phyloP scores from a whole-genome alignment of 2,113 vertebrate genomes.

The Podarcis muralis region DNA sequence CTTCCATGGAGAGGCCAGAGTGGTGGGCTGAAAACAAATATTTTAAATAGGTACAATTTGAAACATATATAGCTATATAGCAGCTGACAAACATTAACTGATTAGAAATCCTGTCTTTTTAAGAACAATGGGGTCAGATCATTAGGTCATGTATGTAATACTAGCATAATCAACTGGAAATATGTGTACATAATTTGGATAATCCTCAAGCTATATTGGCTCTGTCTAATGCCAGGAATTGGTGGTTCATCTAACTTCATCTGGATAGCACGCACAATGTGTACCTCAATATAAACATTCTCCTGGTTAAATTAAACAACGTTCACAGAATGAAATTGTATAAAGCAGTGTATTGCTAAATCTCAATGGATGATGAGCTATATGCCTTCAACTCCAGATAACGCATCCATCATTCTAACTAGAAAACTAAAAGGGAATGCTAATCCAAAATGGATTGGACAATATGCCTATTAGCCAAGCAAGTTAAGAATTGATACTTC shows the following conservation, averaged over 20 bases:
- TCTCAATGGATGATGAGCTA: neutral
- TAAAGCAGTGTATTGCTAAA: neutral
- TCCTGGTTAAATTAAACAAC: neutral
- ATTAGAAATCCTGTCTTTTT: conserved; percentile 10
- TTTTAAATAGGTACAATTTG: conserved; percentile 62
- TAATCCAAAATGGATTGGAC: neutral
- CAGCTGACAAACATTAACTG: neutral
- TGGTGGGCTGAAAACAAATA: conserved; percentile 74
- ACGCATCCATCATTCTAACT: neutral
- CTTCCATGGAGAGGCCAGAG: conserved; percentile 79
- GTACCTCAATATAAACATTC: neutral
- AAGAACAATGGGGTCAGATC: conserved; percentile 13
- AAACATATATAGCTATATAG: conserved; percentile 19
- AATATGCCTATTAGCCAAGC: neutral
- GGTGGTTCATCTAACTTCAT: conserved; percentile 1
- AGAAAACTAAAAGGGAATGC: conserved; percentile 19
- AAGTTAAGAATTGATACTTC: neutral
- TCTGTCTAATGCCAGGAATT: neutral
- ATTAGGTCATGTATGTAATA: conserved; percentile 1
- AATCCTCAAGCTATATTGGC: neutral
- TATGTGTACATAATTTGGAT: neutral
- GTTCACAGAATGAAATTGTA: neutral
- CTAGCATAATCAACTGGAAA: neutral
- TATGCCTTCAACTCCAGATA: neutral
- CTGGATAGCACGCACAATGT: neutral